Evolutionary conservation across 2,113 vertebrate species (phyloP).

Genomic region (Aviceda subcristata): DNA sequence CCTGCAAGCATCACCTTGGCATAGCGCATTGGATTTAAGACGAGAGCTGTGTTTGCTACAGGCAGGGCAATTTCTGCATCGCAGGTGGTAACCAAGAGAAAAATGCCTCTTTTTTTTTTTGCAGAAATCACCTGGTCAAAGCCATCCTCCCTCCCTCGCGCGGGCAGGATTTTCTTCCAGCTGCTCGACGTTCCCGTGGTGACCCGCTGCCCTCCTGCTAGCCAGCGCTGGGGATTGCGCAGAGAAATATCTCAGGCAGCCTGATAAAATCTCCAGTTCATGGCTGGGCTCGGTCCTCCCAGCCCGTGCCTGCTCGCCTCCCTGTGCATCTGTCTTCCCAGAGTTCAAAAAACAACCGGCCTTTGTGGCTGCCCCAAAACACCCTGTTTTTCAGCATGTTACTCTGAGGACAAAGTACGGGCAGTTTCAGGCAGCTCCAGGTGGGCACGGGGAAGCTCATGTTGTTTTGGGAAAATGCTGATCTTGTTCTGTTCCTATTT

Average conservation of each 20-base stretch:
- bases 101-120: fast-evolving
- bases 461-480: not conserved
- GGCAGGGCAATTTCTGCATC: not conserved
- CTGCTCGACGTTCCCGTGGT: not conserved
- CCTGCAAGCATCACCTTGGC: not conserved
- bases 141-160: fast-evolving
- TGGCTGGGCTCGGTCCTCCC: not conserved
- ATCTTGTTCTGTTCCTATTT: not conserved
- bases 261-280: not conserved
- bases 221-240: fast-evolving
- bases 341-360: fast-evolving
- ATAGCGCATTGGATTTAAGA: not conserved
- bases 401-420: not conserved
- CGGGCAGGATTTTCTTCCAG: not conserved
- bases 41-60: not conserved
- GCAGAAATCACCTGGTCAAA: not conserved
- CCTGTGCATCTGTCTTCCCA: not conserved
- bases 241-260: not conserved
- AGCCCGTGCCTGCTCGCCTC: not conserved
- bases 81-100: not conserved
- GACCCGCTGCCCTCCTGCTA: not conserved
- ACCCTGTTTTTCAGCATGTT: not conserved
- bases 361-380: not conserved
- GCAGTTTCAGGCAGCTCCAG: not conserved
- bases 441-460: not conserved